Evolutionary conservation across 2,113 vertebrate genomes (phyloP).

Genomic region (Pangasianodon gigas): DNA sequence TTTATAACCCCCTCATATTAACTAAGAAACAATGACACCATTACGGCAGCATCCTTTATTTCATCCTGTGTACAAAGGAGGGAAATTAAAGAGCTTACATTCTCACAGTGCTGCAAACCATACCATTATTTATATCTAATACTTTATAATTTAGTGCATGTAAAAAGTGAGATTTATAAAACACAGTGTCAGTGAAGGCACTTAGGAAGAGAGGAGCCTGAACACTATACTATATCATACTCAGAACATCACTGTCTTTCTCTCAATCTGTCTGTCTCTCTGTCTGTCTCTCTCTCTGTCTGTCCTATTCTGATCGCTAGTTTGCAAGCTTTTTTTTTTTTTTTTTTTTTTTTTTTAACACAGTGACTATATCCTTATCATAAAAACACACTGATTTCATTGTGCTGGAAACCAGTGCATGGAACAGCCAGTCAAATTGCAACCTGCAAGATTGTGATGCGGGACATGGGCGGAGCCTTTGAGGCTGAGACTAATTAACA

Average conservation of each 20-base stretch:
- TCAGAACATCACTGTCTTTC: background rate
- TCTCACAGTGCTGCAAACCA: background rate
- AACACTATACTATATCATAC: background rate
- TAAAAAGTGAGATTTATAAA: background rate
- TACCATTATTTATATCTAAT: background rate
- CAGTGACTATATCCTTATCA: background rate
- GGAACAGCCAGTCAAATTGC: background rate
- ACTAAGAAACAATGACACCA: background rate
- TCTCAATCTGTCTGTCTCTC: background rate
- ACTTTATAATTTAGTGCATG: background rate
- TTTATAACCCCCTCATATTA: background rate
- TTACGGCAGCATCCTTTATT: constrained; percentile 2
- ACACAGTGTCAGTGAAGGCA: background rate
- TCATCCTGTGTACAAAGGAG: background rate
- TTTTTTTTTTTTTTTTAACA: background rate
- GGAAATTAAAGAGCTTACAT: background rate
- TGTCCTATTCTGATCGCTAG: background rate
- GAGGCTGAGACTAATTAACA: background rate
- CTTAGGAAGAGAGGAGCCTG: background rate
- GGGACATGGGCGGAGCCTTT: background rate
- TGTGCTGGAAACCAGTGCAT: background rate
- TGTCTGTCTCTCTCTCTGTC: background rate
- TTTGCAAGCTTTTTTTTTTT: background rate
- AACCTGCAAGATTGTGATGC: background rate
- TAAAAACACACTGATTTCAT: background rate